These are phyloP conservation scores for Oncorhynchus keta DNA, from an alignment of 2,113 vertebrate genomes.

Conservation along the genomic window DNA sequence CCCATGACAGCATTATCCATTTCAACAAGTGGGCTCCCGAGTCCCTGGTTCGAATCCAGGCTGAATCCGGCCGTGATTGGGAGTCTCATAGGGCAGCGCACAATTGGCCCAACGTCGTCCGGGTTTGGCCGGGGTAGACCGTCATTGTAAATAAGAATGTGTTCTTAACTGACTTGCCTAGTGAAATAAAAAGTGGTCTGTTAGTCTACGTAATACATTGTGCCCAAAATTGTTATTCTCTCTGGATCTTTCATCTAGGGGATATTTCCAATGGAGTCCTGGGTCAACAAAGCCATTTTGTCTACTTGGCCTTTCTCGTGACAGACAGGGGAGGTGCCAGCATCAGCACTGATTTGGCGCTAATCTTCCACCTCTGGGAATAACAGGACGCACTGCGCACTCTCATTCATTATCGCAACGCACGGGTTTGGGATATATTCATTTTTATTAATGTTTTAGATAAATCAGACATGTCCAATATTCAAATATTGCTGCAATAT, in stretches of 20 bases:
- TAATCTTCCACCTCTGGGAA: neutral
- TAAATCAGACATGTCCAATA: neutral
- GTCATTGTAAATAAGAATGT: too few relatives aligned
- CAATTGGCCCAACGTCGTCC: too few relatives aligned
- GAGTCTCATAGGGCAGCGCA: too few relatives aligned
- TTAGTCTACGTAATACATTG: neutral
- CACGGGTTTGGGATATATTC: too few relatives aligned
- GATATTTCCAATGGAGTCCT: constrained; percentile 4
- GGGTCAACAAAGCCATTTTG: constrained; percentile 12
- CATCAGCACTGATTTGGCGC: neutral
- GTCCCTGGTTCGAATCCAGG: too few relatives aligned
- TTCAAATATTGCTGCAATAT: neutral
- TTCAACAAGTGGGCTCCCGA: neutral
- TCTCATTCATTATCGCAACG: constrained; percentile 3
- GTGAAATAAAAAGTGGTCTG: neutral
- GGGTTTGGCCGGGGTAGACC: too few relatives aligned
- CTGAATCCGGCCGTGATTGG: too few relatives aligned
- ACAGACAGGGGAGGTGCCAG: constrained; percentile 19
- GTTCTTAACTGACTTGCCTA: too few relatives aligned
- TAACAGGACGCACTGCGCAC: neutral
- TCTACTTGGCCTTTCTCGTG: neutral
- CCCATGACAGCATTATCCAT: neutral
- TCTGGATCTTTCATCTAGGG: constrained; percentile 13
- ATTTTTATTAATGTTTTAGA: too few relatives aligned
- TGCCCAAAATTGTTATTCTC: neutral